A percentile compares a stretch with the other conserved stretches of the same genome.
Conservation (phyloP, 2,888 invertebrate species). For the Conus canariensis region DNA sequence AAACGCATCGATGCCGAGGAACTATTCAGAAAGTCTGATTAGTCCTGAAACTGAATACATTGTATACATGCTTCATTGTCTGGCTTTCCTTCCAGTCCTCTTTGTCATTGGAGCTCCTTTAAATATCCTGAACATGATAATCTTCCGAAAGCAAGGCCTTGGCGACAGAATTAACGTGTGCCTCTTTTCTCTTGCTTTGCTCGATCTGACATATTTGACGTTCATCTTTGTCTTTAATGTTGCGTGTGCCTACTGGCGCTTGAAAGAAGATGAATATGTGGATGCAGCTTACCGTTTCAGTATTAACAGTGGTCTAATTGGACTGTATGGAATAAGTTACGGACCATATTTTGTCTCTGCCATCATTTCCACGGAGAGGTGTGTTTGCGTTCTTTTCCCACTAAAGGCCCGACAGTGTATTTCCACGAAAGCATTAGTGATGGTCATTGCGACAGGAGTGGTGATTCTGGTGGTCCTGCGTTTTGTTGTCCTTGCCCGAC, state of each 20-base stretch:
- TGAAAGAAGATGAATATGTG: not conserved
- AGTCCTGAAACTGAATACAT: not conserved
- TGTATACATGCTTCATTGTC: not conserved
- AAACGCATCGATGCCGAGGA: not conserved
- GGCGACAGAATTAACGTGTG: constrained; percentile 18
- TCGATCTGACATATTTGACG: not conserved
- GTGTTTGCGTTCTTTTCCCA: constrained; percentile 36
- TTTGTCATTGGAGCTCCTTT: not conserved
- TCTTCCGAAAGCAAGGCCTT: constrained; percentile 26
- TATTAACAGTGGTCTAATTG: constrained; percentile 18
- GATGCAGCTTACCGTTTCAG: not conserved
- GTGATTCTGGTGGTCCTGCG: not conserved
- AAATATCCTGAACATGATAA: constrained; percentile 8
- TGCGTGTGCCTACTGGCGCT: not conserved
- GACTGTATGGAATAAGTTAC: constrained; percentile 35
- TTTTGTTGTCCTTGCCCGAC: constrained; percentile 2
- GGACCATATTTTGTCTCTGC: constrained; percentile 24
- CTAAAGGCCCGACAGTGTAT: constrained; percentile 11
- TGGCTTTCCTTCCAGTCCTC: not conserved
- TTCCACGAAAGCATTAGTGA: not conserved
- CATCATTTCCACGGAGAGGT: constrained; percentile 32
- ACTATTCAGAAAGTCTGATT: not conserved
- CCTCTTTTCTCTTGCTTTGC: not conserved
- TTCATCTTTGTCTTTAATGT: constrained; percentile 10
- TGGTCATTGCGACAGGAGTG: constrained; percentile 7